phyloP scores from a whole-genome alignment of 2,113 vertebrate species.

The Ammospiza nelsoni region DNA sequence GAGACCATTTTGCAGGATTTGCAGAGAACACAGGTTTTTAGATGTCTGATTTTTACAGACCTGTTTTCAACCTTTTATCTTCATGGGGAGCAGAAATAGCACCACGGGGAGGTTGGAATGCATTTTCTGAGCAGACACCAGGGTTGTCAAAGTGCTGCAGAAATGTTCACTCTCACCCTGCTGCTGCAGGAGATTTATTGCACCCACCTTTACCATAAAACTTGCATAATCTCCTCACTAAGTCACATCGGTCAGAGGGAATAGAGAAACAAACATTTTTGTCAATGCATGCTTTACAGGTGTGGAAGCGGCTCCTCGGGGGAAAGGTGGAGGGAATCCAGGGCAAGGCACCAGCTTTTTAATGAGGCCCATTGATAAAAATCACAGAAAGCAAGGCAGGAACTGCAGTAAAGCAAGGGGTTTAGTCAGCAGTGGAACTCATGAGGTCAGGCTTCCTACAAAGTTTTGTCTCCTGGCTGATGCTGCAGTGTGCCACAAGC shows the following conservation, averaged over 20 bases:
- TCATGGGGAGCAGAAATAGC: not conserved
- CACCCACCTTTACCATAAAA: not conserved
- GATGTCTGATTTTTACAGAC: not conserved
- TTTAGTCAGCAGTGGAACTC: not conserved
- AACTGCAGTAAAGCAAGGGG: not conserved
- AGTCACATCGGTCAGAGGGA: not conserved
- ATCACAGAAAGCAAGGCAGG: not conserved
- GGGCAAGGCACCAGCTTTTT: constrained; percentile 3
- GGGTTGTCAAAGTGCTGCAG: not conserved
- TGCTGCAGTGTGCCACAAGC: not conserved
- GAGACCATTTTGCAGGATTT: not conserved
- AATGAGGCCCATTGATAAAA: not conserved
- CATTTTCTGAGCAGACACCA: not conserved
- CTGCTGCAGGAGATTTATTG: not conserved
- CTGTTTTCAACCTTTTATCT: not conserved
- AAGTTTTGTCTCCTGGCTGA: not conserved
- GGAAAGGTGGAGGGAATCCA: not conserved
- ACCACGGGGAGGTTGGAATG: not conserved
- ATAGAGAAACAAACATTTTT: not conserved
- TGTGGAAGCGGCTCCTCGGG: not conserved
- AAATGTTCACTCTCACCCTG: not conserved
- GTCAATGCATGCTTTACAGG: not conserved
- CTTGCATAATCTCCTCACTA: not conserved
- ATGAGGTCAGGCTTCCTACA: not conserved
- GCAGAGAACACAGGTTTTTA: not conserved